Base-by-base conservation (phyloP, 1,140 invertebrate genomes). In the Cephus cinctus region DNA sequence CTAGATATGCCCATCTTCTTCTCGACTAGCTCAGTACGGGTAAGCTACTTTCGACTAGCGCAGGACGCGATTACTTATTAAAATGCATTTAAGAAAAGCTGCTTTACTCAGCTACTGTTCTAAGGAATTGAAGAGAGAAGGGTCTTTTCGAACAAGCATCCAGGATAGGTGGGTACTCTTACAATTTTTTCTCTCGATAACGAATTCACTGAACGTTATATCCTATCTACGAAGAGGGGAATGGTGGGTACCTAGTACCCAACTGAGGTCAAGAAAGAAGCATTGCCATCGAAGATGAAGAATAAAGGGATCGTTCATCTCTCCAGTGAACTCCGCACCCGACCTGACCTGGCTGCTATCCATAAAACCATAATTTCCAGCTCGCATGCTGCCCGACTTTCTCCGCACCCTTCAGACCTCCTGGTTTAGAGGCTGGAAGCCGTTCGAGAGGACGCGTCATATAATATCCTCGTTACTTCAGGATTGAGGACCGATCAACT, bases 311-410 rank as follows among this genome's bases (percentile, higher is more conserved):
- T 44, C 42, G 30, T 44, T 44, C 23, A 44, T 44, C 42, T 34
- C 42, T 32, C 35, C 12, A 30, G 30, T 44, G n/a, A 44, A 32
- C n/a, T 44, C 21, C 30, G 42, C 35, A 44, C 42, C 42, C 35
- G 41, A 43, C 23, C 42, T 44, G 41, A 43, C 23, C 41, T 43
- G 42, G 42, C 30, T 32, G 30, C 12, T 21, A 21, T 44, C 42
- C 42, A 44, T 44, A 32, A 44, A 44, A 44, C 42, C 42, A 32
- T 44, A 44, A 44, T 44, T 44, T 44, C 25, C 42, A 31, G 42
- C 42, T 44, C 42, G 42, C 42, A 32, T 44, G 42, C 42, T 34
- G 42, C 42, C 23, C 25, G 19, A 20, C 27, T 44, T 12, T 20
- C 9, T 9, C 35, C 25, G 30, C 19, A 11, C 18, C 30, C 42